A percentile compares a stretch with the other conserved stretches of the same genome.
Evolutionary conservation across 2,888 invertebrate species (phyloP).

Genomic region (Dicranocentrus wangi): DNA sequence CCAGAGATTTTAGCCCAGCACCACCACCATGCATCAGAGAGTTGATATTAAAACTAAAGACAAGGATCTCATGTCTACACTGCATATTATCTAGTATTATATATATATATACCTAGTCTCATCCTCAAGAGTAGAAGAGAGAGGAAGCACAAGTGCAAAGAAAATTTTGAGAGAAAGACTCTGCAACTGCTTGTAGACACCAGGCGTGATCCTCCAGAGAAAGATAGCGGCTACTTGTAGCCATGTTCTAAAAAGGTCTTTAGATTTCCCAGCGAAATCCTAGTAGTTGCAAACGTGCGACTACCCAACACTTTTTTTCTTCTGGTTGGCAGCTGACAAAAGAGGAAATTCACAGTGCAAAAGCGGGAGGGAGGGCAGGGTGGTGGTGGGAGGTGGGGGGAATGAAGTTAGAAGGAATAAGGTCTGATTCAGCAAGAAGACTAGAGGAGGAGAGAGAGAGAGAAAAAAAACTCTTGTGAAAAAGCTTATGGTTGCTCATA

Average conservation of each 20-base stretch:
- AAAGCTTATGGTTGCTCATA: slow-evolving; percentile 29
- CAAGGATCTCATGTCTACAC: background rate
- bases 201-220: slow-evolving; percentile 22
- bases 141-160: too few relatives aligned
- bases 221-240: slow-evolving; percentile 3
- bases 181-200: slow-evolving; percentile 8
- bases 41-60: too few relatives aligned
- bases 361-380: too few relatives aligned
- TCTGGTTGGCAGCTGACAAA: slow-evolving; percentile 45
- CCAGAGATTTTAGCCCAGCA: background rate
- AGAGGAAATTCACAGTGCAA: slow-evolving; percentile 9
- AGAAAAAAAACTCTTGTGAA: slow-evolving; percentile 17
- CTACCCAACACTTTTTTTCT: slow-evolving; percentile 28
- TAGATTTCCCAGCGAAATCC: too few relatives aligned
- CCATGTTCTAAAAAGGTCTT: too few relatives aligned
- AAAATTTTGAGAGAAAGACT: background rate
- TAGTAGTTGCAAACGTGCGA: background rate
- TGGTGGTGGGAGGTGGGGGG: too few relatives aligned
- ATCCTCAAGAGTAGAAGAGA: too few relatives aligned
- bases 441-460: slow-evolving; percentile 2
- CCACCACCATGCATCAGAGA: too few relatives aligned
- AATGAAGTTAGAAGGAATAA: slow-evolving; percentile 7
- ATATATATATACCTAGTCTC: too few relatives aligned
- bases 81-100: too few relatives aligned
- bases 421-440: slow-evolving; percentile 17